phyloP scores from a whole-genome alignment of 2,888 invertebrate genomes.

The Diplazon laetatorius region DNA sequence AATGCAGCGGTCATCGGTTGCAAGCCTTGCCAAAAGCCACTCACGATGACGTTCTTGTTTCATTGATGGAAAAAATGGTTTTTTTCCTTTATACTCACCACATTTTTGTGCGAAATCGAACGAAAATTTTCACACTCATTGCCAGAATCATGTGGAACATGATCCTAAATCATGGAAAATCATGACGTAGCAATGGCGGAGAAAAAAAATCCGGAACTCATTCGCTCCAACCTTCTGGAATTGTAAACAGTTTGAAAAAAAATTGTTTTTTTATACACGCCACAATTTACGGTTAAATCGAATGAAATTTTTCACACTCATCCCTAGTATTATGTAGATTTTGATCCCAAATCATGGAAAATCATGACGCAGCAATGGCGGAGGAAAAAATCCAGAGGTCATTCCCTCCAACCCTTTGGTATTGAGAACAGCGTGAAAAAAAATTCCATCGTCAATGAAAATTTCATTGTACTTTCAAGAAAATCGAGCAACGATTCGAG shows the following conservation, averaged over 20 bases:
- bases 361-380: no score
- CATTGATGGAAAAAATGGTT: not conserved
- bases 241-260: conserved; percentile 11
- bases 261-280: not conserved
- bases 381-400: no score
- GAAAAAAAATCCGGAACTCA: not conserved
- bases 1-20: no score
- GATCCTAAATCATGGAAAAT: not conserved
- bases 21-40: not conserved
- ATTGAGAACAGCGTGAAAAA: no score
- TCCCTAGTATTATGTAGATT: no score
- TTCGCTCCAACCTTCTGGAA: no score
- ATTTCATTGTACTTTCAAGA: not conserved
- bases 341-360: no score
- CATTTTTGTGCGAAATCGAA: not conserved
- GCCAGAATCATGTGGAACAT: not conserved
- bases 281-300: conserved; percentile 1
- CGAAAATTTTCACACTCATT: not conserved
- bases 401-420: no score
- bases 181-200: not conserved
- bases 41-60: not conserved
- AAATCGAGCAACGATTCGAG: conserved; percentile 41
- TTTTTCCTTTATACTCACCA: not conserved
- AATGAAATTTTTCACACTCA: no score
- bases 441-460: conserved; percentile 17